Percentiles rank a stretch among this genome's conserved stretches.
Conservation (phyloP, 2,797 vertebrate genomes). For the Galaxias olidus region DNA sequence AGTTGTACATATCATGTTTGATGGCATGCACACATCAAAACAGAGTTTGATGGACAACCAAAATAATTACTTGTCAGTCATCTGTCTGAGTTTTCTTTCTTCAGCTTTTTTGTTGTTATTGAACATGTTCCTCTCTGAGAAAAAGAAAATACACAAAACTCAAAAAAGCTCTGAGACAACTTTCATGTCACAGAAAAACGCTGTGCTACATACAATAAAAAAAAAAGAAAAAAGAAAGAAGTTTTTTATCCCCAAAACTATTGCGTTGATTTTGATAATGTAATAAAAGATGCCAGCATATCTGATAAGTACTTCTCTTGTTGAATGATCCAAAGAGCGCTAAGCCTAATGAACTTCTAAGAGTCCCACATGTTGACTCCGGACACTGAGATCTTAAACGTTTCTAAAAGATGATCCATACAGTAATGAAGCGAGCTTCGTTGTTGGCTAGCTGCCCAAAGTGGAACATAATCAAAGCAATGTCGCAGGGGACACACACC, state of each 20-base stretch:
- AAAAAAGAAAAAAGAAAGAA: too few species aligned
- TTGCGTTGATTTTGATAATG: conserved; percentile 1
- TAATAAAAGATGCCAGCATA: neutral
- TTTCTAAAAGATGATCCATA: conserved; percentile 85
- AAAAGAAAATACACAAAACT: conserved; percentile 22
- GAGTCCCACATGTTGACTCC: conserved; percentile 63
- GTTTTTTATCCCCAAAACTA: conserved; percentile 17
- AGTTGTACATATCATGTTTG: conserved; percentile 79
- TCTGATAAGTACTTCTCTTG: conserved; percentile 26
- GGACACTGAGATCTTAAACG: conserved; percentile 76
- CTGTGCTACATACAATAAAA: too few species aligned
- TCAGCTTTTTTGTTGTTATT: conserved; percentile 66
- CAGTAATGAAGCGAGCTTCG: conserved; percentile 75
- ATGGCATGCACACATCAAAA: conserved; percentile 79
- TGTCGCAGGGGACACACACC: conserved; percentile 53
- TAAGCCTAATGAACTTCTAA: conserved; percentile 71
- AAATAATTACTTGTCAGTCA: conserved; percentile 85
- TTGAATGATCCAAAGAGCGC: conserved; percentile 60
- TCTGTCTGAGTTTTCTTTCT: conserved; percentile 68
- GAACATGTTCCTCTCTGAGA: conserved; percentile 59
- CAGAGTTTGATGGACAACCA: conserved; percentile 78
- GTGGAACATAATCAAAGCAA: conserved; percentile 66
- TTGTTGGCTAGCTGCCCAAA: conserved; percentile 67
- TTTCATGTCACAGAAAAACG: conserved; percentile 41
- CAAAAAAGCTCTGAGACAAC: conserved; percentile 40